These are phyloP conservation scores for Trissolcus basalis DNA, from an alignment of 1,140 invertebrate species.

Conservation along the genomic window DNA sequence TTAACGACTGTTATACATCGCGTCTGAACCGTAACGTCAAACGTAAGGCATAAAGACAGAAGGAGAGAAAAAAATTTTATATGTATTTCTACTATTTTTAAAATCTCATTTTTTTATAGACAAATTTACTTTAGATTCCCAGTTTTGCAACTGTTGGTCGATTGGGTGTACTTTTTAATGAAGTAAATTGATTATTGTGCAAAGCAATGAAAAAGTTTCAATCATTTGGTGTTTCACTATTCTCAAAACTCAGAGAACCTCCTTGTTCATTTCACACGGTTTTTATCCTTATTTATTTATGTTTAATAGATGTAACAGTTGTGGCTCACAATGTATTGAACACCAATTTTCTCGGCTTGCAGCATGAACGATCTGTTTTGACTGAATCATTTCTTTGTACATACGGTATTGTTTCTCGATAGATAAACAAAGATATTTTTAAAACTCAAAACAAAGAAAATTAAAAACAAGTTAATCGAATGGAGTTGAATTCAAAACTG, in stretches of 20 bases:
- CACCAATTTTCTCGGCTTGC: constrained; percentile 28
- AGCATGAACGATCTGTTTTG: constrained; percentile 53
- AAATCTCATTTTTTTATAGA: neutral
- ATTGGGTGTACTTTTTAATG: neutral
- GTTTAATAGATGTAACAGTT: constrained; percentile 46
- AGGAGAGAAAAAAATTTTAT: neutral
- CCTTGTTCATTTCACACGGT: constrained; percentile 11
- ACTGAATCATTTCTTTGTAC: constrained; percentile 61
- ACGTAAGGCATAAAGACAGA: neutral
- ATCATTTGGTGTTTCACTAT: too few relatives aligned
- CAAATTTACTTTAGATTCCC: too few relatives aligned
- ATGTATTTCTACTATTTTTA: neutral
- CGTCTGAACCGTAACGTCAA: neutral
- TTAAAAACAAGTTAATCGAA: constrained; percentile 19
- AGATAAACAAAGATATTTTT: constrained; percentile 38
- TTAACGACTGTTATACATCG: constrained; percentile 71
- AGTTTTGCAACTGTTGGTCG: too few relatives aligned
- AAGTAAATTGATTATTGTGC: too few relatives aligned
- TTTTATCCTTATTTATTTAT: constrained; percentile 67
- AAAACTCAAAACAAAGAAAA: constrained; percentile 20
- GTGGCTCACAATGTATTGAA: constrained; percentile 26
- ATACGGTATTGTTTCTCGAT: constrained; percentile 56
- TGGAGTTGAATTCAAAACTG: constrained; percentile 5
- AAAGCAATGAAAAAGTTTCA: too few relatives aligned
- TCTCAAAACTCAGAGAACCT: neutral